phyloP scores from a whole-genome alignment of 2,888 invertebrate species.

The Actias luna region DNA sequence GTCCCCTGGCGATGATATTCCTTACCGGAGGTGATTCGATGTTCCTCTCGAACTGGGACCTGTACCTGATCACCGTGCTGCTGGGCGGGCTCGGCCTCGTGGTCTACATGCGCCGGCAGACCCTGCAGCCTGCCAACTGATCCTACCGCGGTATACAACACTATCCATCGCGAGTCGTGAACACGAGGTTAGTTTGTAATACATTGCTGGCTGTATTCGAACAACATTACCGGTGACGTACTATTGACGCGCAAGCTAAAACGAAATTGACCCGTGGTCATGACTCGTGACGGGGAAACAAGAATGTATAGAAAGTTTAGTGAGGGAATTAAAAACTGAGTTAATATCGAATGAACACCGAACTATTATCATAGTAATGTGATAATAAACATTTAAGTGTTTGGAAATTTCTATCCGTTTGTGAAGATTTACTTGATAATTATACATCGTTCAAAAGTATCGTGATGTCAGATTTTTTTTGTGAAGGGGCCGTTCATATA shows the following conservation, averaged over 20 bases:
- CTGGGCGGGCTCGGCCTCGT: constrained; percentile 91
- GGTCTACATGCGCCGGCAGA: constrained; percentile 88
- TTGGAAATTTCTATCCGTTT: not conserved
- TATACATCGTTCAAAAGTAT: not conserved
- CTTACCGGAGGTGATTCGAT: constrained; percentile 85
- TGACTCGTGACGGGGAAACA: not conserved
- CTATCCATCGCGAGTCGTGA: not conserved
- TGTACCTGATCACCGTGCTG: constrained; percentile 92
- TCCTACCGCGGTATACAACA: not conserved
- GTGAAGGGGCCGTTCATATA: no score
- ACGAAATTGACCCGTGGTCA: not conserved
- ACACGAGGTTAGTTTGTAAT: not conserved
- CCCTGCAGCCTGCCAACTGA: constrained; percentile 31
- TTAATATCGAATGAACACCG: not conserved
- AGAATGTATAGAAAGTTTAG: not conserved
- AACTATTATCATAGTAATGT: not conserved
- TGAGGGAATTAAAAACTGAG: not conserved
- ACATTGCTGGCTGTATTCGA: not conserved
- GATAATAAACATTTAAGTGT: not conserved
- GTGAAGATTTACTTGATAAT: not conserved
- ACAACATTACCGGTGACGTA: not conserved
- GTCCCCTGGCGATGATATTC: constrained; percentile 83
- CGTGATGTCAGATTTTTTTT: not conserved
- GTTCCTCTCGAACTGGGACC: constrained; percentile 95
- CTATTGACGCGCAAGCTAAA: not conserved